These are phyloP conservation scores for Epinotia brunnichana DNA, from an alignment of 2,888 invertebrate species.

Conservation along the genomic window DNA sequence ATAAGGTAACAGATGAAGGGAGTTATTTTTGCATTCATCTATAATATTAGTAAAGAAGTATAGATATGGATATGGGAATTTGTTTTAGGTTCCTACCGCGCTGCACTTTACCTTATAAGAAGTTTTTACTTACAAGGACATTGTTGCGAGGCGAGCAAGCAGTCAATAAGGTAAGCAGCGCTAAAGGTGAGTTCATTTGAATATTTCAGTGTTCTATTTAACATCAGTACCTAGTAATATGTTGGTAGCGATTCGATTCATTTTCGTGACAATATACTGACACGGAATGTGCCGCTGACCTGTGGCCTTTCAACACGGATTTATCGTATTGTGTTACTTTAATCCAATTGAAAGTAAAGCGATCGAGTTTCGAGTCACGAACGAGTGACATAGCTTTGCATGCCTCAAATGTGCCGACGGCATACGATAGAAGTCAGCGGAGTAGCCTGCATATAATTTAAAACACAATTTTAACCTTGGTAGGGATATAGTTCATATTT, in stretches of 20 bases:
- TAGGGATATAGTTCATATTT: background rate
- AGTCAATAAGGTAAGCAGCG: too few species aligned
- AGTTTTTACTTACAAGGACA: too few species aligned
- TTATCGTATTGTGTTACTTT: constrained; percentile 42
- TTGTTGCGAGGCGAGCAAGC: too few species aligned
- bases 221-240: too few species aligned
- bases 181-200: too few species aligned
- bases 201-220: too few species aligned
- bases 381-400: constrained; percentile 32
- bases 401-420: constrained; percentile 23
- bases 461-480: background rate
- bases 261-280: constrained; percentile 18
- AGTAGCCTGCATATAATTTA: background rate
- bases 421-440: background rate
- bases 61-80: too few species aligned
- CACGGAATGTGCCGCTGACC: constrained; percentile 33
- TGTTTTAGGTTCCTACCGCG: too few species aligned
- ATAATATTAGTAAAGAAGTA: too few species aligned
- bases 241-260: constrained; percentile 13
- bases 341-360: constrained; percentile 45
- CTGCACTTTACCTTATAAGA: too few species aligned
- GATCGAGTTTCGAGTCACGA: constrained; percentile 42
- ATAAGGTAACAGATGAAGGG: too few species aligned
- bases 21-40: too few species aligned
- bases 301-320: constrained; percentile 38